Conservation (phyloP, 2,113 vertebrate genomes). For the Myotis yumanensis region DNA sequence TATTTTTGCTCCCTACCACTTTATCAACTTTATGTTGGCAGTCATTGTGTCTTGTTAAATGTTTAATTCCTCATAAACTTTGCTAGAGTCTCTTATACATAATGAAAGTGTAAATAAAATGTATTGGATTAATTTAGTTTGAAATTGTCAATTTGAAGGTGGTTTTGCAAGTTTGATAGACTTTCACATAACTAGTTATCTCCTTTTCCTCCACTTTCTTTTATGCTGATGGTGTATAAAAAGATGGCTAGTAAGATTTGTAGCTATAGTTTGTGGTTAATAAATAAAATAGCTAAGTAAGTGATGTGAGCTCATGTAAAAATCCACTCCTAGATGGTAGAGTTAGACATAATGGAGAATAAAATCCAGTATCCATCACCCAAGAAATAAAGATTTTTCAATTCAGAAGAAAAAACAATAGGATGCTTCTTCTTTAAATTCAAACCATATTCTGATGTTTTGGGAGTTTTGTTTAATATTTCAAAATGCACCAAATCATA, state of each 20-base stretch:
- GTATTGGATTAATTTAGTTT: not conserved
- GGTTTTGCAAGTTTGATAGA: no score
- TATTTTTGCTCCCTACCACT: not conserved
- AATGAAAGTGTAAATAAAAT: not conserved
- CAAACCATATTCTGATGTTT: not conserved
- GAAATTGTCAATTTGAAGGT: not conserved
- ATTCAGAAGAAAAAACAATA: not conserved
- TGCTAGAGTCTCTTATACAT: not conserved
- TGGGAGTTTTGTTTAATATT: not conserved
- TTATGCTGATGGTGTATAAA: not conserved
- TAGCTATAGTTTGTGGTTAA: not conserved
- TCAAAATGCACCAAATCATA: not conserved
- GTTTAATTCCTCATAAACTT: not conserved
- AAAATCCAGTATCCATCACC: not conserved
- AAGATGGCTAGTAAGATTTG: not conserved
- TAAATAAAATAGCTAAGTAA: not conserved
- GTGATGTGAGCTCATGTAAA: not conserved
- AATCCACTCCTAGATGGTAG: not conserved
- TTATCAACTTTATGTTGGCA: not conserved
- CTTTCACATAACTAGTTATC: not conserved
- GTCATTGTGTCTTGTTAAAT: not conserved
- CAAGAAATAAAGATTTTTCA: not conserved
- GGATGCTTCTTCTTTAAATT: not conserved
- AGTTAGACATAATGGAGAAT: not conserved
- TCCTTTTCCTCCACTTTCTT: not conserved